Evolutionary conservation across 2,797 vertebrate genomes (phyloP), one percentile per base, ranked within the genome.

Genomic region (Eospalax fontanierii): DNA sequence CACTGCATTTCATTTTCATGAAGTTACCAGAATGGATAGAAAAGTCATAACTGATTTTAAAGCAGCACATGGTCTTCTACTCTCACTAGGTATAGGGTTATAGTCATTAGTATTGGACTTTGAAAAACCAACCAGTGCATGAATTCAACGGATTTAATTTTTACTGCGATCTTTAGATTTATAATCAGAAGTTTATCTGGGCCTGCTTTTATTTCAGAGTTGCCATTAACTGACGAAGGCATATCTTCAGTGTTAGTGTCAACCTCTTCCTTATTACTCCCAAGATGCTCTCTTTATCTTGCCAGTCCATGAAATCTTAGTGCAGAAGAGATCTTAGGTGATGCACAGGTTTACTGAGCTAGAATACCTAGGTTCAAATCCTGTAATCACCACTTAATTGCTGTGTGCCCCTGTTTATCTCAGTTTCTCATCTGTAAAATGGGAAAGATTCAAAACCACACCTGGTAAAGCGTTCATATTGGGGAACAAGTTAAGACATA

Each of bases 81-180:
- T 38, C 43, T 85, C 63, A 70, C 38, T n/a, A n/a, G n/a, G n/a
- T n/a, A n/a, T 79, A 63, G 54, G 63, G 93, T 91, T 66, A 76
- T 95, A 90, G 87, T 93, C 78, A 86, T 93, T 79, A 89, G n/a
- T 82, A 66, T 22, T 84, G 82, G 66, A 85, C 54, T 97, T 92
- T 94, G 80, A 87, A 86, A 94, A 70, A 84, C 91, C 15, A 73
- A 94, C 43, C 35, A 93, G 35, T 71, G 84, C 61, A 59, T 91
- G 78, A 75, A 87, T 90, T 95, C 38, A 78, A 87, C 24, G 87
- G 40, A 76, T 76, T 94, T 94, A 83, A 68, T 83, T 93, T 81
- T 96, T 76, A 89, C 33, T 90, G 57, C 35, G 88, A 81, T 74
- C n/a, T 15, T 35, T 57, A 50, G 59, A 50, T 38, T 92, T 59